These are phyloP conservation scores for Neoarius graeffei DNA, from an alignment of 2,113 vertebrate species.

Conservation along the genomic window DNA sequence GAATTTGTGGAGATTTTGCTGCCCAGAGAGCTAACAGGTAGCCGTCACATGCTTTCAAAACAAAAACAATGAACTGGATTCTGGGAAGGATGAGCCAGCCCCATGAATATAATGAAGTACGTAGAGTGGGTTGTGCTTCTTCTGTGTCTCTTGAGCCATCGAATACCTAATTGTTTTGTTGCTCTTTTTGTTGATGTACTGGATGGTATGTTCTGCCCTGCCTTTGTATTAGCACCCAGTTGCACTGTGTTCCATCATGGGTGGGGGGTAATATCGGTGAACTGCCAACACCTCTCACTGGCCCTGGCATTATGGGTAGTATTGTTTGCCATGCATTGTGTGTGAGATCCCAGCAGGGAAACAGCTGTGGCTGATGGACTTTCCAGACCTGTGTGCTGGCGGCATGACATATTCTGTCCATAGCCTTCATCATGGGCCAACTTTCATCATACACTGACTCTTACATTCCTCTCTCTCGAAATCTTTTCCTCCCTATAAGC, in stretches of 20 bases:
- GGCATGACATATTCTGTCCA: constrained; percentile 45
- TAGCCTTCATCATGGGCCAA: constrained; percentile 45
- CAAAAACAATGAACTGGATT: too few relatives aligned
- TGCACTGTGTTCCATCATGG: not conserved
- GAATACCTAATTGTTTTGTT: not conserved
- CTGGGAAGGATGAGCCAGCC: too few relatives aligned
- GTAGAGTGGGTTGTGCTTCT: not conserved
- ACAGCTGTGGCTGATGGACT: constrained; percentile 69
- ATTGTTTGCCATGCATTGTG: constrained; percentile 72
- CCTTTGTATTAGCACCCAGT: constrained; percentile 25
- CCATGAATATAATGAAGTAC: not conserved
- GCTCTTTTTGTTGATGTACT: constrained; percentile 5
- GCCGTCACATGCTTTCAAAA: too few relatives aligned
- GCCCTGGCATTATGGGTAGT: constrained; percentile 46
- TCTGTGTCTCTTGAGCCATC: not conserved
- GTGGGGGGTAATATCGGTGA: constrained; percentile 62
- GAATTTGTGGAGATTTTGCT: too few relatives aligned
- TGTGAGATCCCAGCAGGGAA: constrained; percentile 65
- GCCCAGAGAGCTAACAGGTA: too few relatives aligned
- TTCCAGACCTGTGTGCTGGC: constrained; percentile 61
- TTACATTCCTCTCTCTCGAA: constrained; percentile 37
- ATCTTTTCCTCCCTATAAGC: constrained; percentile 36
- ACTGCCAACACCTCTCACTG: constrained; percentile 50
- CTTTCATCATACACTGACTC: constrained; percentile 56
- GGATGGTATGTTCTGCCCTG: not conserved